These are phyloP conservation scores for Tachina lurida DNA, from an alignment of 2,888 invertebrate genomes.

Conservation along the genomic window DNA sequence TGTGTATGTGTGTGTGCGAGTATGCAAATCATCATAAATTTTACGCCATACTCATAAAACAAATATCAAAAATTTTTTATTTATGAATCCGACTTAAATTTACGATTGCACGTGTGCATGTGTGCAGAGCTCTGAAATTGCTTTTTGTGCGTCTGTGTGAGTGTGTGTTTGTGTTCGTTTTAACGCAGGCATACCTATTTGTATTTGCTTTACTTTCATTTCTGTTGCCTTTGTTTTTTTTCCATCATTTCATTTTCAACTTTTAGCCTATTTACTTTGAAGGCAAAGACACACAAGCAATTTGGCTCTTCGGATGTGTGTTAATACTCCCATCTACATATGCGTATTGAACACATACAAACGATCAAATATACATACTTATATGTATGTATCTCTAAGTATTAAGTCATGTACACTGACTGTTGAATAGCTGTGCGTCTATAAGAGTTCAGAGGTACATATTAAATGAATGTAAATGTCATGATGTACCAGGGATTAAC, in stretches of 20 bases:
- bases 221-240: constrained; percentile 29
- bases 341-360: constrained; percentile 5
- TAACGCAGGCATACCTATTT: constrained; percentile 1
- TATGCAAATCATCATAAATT: constrained; percentile 52
- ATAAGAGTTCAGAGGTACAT: constrained; percentile 43
- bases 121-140: background rate
- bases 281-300: constrained; percentile 38
- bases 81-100: constrained; percentile 46
- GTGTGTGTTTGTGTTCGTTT: background rate
- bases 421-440: constrained; percentile 23
- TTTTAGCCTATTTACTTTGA: constrained; percentile 69
- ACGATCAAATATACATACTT: background rate
- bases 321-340: background rate
- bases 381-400: background rate
- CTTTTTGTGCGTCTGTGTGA: background rate
- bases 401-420: background rate
- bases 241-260: constrained; percentile 32
- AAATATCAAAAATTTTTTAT: constrained; percentile 59
- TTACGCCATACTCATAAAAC: constrained; percentile 54
- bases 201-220: constrained; percentile 57
- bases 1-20: background rate
- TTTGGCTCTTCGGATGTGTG: constrained; percentile 26
- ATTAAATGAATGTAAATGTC: constrained; percentile 49
- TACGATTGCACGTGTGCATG: constrained; percentile 1
- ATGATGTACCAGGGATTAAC: constrained; percentile 58